Evolutionary conservation across 1,140 invertebrate genomes (phyloP).

Genomic region (Ceratina japonica): DNA sequence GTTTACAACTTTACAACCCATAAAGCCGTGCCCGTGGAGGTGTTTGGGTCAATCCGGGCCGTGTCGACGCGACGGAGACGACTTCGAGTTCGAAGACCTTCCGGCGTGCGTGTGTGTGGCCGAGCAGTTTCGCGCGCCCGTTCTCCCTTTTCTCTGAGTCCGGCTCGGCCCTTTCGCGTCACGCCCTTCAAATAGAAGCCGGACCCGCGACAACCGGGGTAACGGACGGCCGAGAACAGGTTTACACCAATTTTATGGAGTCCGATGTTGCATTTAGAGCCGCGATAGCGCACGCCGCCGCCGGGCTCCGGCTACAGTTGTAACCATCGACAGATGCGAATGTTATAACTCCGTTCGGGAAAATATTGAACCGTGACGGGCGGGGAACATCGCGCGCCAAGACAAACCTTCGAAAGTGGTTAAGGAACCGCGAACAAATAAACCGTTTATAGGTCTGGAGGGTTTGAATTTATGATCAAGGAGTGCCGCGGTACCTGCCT

Average conservation of each 20-base stretch:
- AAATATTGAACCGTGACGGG: slow-evolving; percentile 45
- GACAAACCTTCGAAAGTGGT: slow-evolving; percentile 46
- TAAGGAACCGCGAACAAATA: slow-evolving; percentile 46
- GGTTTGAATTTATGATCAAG: slow-evolving; percentile 45
- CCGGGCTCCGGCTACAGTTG: slow-evolving; percentile 10
- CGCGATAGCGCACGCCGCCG: slow-evolving; percentile 64
- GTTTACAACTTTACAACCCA: slow-evolving; percentile 69
- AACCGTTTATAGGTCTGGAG: slow-evolving; percentile 45
- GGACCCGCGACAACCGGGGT: slow-evolving; percentile 44
- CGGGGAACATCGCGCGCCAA: slow-evolving; percentile 5
- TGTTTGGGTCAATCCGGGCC: slow-evolving; percentile 61
- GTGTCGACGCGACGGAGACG: slow-evolving; percentile 19
- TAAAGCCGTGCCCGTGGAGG: slow-evolving; percentile 56
- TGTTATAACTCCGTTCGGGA: slow-evolving; percentile 34
- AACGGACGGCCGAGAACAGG: slow-evolving; percentile 68
- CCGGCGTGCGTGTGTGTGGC: slow-evolving; percentile 22
- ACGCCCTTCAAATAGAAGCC: slow-evolving; percentile 56
- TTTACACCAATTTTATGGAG: slow-evolving; percentile 72
- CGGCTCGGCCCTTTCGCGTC: slow-evolving; percentile 19
- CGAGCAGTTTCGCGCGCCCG: slow-evolving; percentile 9
- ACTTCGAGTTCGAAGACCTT: slow-evolving; percentile 37
- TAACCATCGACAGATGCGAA: slow-evolving; percentile 44
- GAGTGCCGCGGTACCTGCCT: slow-evolving; percentile 32
- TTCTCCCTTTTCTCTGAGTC: slow-evolving; percentile 43
- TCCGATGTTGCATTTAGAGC: slow-evolving; percentile 70